A percentile compares a stretch with the other conserved stretches of the same genome.
Conservation (phyloP, 2,888 invertebrate genomes). For the Drosophila fungiperda region DNA sequence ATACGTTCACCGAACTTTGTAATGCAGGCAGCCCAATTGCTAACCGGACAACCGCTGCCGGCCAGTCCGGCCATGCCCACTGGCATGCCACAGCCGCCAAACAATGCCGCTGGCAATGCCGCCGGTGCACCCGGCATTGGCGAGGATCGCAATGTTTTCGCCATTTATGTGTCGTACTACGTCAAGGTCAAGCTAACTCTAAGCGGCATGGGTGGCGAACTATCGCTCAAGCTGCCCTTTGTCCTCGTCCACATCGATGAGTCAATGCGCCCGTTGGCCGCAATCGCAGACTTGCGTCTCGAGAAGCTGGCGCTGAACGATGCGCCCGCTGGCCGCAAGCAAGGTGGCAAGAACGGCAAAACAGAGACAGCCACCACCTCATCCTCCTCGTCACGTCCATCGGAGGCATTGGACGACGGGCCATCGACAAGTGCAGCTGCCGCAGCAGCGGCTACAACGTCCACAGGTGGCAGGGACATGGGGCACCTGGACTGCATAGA, state of each 20-base stretch:
- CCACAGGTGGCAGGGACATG: slow-evolving; percentile 4
- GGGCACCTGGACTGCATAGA: slow-evolving; percentile 72
- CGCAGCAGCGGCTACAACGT: slow-evolving; percentile 52
- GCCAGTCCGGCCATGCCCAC: slow-evolving; percentile 67
- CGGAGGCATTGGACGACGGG: slow-evolving; percentile 47
- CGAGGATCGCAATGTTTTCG: slow-evolving; percentile 93
- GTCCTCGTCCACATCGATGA: slow-evolving; percentile 89
- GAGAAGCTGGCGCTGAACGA: slow-evolving; percentile 76
- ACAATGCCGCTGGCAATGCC: neutral
- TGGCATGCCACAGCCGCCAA: slow-evolving; percentile 43
- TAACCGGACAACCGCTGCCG: slow-evolving; percentile 51
- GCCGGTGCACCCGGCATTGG: slow-evolving; percentile 22
- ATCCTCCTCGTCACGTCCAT: neutral
- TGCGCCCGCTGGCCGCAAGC: slow-evolving; percentile 69
- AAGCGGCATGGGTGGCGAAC: slow-evolving; percentile 92
- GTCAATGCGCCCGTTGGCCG: slow-evolving; percentile 54
- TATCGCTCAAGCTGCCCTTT: slow-evolving; percentile 92
- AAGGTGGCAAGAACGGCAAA: slow-evolving; percentile 27
- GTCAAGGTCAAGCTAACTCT: slow-evolving; percentile 94
- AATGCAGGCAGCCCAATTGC: slow-evolving; percentile 62
- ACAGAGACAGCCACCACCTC: neutral
- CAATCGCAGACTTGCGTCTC: slow-evolving; percentile 53
- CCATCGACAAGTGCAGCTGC: slow-evolving; percentile 72
- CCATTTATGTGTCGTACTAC: slow-evolving; percentile 96
- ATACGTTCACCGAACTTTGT: slow-evolving; percentile 85